phyloP scores from a whole-genome alignment of 2,113 vertebrate species.

The Vidua chalybeata region DNA sequence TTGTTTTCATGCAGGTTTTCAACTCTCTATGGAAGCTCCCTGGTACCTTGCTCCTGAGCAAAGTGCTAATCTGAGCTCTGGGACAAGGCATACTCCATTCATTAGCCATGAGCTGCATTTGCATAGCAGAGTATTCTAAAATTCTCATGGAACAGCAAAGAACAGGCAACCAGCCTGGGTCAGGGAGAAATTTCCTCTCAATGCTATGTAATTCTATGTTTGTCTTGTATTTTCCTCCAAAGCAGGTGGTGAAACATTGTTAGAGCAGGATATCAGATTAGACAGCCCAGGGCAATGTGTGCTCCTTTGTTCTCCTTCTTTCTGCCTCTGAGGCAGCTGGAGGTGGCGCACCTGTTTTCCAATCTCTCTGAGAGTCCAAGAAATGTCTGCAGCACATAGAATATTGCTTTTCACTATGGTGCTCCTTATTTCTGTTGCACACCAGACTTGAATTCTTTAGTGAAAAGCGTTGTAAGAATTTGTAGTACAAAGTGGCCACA shows the following conservation, averaged over 20 bases:
- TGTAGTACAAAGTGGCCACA: neutral
- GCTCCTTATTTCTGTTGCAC: neutral
- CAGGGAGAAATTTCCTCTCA: constrained; percentile 1
- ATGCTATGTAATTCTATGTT: neutral
- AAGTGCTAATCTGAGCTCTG: neutral
- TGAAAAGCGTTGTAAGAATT: neutral
- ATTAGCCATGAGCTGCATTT: neutral
- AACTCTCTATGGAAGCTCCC: neutral
- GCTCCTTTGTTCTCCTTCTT: neutral
- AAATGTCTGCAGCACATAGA: neutral
- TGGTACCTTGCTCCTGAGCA: neutral
- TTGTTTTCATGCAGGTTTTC: neutral
- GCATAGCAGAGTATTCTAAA: neutral
- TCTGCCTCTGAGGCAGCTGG: neutral
- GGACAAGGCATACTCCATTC: neutral
- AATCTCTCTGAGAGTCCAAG: neutral
- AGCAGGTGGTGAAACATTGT: neutral
- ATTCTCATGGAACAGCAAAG: neutral
- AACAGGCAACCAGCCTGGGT: neutral
- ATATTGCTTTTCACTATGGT: neutral
- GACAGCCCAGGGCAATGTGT: neutral
- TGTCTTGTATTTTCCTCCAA: neutral
- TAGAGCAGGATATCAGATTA: neutral
- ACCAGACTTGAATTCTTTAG: neutral
- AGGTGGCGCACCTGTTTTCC: neutral